These are phyloP conservation scores for Siphamia tubifer DNA, from an alignment of 2,113 vertebrate species.

Conservation along the genomic window DNA sequence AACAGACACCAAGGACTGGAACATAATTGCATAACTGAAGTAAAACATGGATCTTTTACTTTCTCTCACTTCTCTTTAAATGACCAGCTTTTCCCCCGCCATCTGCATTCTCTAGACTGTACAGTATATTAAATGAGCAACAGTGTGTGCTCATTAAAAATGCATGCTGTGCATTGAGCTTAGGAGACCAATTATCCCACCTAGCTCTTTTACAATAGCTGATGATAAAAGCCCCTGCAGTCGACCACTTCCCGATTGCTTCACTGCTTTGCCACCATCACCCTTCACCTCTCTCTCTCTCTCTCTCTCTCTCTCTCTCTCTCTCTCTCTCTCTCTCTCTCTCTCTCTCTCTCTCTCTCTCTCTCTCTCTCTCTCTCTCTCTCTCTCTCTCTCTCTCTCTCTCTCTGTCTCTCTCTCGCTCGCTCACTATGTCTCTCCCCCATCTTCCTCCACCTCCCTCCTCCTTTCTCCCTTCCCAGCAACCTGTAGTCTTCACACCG, in stretches of 20 bases:
- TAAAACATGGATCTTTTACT: not conserved
- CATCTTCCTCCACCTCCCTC: not conserved
- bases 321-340: not conserved
- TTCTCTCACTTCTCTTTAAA: conserved; percentile 1
- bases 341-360: conserved; percentile 9
- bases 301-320: not conserved
- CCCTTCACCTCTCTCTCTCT: conserved; percentile 22
- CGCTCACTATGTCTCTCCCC: too few relatives aligned
- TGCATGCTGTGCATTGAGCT: conserved; percentile 64
- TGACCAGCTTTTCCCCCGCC: conserved; percentile 14
- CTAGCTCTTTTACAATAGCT: conserved; percentile 61
- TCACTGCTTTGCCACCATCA: conserved; percentile 14
- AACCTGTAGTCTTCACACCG: conserved; percentile 54
- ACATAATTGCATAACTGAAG: not conserved
- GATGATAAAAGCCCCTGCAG: conserved; percentile 58
- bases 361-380: not conserved
- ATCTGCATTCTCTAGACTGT: conserved; percentile 47
- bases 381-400: conserved; percentile 2
- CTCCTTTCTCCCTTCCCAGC: conserved; percentile 27
- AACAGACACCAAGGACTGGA: conserved; percentile 9
- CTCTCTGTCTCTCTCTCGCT: not conserved
- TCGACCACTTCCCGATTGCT: conserved; percentile 44
- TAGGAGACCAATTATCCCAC: conserved; percentile 71
- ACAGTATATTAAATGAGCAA: conserved; percentile 63
- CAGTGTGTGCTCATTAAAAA: conserved; percentile 69